phyloP scores from a whole-genome alignment of 2,113 vertebrate species.

The Gambusia affinis region DNA sequence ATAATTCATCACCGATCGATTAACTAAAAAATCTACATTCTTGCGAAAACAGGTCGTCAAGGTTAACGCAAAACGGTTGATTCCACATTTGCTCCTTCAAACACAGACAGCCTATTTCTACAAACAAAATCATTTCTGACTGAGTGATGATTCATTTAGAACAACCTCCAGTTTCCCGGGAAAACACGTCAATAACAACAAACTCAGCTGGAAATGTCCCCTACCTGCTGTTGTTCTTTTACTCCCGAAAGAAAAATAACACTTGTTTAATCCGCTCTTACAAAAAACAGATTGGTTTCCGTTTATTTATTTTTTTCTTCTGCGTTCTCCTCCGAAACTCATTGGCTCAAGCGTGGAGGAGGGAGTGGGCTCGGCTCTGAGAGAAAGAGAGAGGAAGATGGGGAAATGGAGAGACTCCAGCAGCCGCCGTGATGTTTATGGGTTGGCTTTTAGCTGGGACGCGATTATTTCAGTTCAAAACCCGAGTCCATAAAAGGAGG shows the following conservation, averaged over 20 bases:
- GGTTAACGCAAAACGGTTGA: background rate
- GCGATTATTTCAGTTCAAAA: constrained; percentile 31
- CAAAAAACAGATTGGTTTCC: constrained; percentile 45
- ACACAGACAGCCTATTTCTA: background rate
- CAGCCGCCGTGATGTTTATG: constrained; percentile 56
- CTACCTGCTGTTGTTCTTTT: constrained; percentile 66
- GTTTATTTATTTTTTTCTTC: background rate
- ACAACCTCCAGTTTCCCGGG: background rate
- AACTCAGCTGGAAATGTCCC: constrained; percentile 28
- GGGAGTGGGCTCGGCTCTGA: constrained; percentile 46
- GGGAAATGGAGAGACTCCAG: constrained; percentile 57
- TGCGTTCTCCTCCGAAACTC: constrained; percentile 57
- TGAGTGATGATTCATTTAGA: background rate
- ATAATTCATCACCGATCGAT: constrained; percentile 11
- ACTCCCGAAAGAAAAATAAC: constrained; percentile 41
- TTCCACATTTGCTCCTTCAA: background rate
- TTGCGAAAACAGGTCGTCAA: background rate
- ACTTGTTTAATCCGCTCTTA: constrained; percentile 68
- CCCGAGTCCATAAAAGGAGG: constrained; percentile 9
- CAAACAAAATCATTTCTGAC: background rate
- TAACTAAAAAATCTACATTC: constrained; percentile 6
- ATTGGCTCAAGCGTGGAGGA: constrained; percentile 49
- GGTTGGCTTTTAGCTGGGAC: constrained; percentile 33
- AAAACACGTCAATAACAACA: background rate
- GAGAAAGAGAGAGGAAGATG: constrained; percentile 17